Evolutionary conservation across 2,797 vertebrate species (phyloP), one percentile per base, ranked within the genome.

Genomic region (Falco cherrug): DNA sequence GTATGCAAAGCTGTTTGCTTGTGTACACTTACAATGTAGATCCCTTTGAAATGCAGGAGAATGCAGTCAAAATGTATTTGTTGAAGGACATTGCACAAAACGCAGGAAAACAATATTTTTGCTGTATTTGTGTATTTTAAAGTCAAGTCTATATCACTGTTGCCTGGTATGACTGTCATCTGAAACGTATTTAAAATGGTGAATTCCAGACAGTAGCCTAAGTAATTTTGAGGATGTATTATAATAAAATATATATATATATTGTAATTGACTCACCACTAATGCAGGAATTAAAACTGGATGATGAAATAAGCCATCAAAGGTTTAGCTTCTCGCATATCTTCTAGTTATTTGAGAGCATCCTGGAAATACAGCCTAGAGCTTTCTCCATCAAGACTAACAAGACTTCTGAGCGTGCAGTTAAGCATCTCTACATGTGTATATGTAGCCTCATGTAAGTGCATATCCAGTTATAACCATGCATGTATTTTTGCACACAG

Each of bases 391-490:
- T 50, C 28, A 35, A 10, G 81, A 6, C 15, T 39, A 53, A 12
- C 0, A 4, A 39, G 25, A 2, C 24, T 6, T 1, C 26, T 14
- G 33, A 25, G 16, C 0, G 2, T 71, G 24, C 2, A 19, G 48
- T 33, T 75, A 37, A 64, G 26, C 19, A 9, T 33, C 11, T 41
- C 18, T 24, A 0, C 0, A 0, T 26, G 31, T 48, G 16, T 11
- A 4, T 10, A 0, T 4, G 16, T 11, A 57, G 16, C 17, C 26
- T 69, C 51, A 6, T 3, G 5, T 11, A 9, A 1, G 0, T 11
- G 12, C 28, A 22, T 43, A 19, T 24, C 48, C 11, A 35, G 22
- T 29, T 65, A 35, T 7, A 77, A 6, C 5, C 64, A 1, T 14
- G 31, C 3, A 11, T 4, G 20, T 29, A 4, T 9, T 71, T 70